Conservation (phyloP, 1,140 invertebrate genomes). For the Lycorma delicatula region DNA sequence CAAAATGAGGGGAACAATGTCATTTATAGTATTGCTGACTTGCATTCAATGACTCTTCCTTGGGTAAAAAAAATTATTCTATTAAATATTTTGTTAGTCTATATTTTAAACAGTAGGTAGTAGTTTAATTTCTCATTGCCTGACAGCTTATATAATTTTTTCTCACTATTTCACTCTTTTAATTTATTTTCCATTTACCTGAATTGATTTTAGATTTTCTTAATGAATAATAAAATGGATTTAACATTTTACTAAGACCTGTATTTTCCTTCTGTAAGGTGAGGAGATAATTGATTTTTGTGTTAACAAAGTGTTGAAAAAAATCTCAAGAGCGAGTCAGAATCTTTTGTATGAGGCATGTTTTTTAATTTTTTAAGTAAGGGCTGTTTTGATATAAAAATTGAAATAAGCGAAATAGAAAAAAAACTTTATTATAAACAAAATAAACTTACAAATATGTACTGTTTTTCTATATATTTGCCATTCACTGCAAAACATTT, state of each 20-base stretch:
- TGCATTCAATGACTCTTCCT: conserved; percentile 87
- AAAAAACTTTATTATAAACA: neutral
- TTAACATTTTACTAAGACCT: too few relatives aligned
- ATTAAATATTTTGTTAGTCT: neutral
- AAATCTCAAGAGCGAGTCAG: neutral
- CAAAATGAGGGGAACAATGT: conserved; percentile 65
- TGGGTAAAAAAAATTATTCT: conserved; percentile 46
- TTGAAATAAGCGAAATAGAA: too few relatives aligned
- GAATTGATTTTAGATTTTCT: neutral
- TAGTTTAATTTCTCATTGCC: neutral
- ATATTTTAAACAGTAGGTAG: neutral
- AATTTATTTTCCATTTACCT: neutral
- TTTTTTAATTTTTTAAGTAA: neutral
- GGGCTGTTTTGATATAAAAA: too few relatives aligned
- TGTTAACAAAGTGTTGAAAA: too few relatives aligned
- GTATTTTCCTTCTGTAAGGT: too few relatives aligned
- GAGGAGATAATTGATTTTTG: too few relatives aligned
- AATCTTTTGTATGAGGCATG: neutral
- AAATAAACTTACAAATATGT: neutral
- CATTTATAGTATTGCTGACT: conserved; percentile 83
- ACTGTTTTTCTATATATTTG: neutral
- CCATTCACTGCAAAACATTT: neutral
- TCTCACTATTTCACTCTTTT: neutral
- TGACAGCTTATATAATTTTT: neutral
- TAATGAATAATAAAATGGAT: too few relatives aligned